Evolutionary conservation across 2,888 invertebrate genomes (phyloP), one percentile per base, ranked within the genome.

Genomic region (Eupithecia insigniata): DNA sequence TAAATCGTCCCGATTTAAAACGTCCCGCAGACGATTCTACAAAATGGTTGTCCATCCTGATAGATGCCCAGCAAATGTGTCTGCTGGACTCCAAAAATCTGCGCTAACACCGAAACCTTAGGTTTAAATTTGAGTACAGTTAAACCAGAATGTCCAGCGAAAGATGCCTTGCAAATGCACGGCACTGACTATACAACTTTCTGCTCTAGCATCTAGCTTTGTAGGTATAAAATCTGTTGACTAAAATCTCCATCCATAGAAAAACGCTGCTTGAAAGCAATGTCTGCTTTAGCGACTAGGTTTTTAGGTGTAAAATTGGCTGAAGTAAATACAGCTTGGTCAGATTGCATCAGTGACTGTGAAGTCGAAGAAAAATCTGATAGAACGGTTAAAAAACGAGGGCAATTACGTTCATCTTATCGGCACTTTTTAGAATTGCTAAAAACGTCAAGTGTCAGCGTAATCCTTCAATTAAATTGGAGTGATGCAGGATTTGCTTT

Each of bases 41-140:
- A 92, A 91, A 92, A 93, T 82, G 92, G 87, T 92, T 89, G 93
- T 92, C 93, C 92, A 86, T 89, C 85, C 90, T 91, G 92, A 94
- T 92, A 88, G 90, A 94, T 93, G 89, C 83, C 78, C 87, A 36
- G 14, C 14, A 16, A 64, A 64, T 64, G 22, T 7, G 3, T 36
- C 22, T 26, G n/a, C 16, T 22, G 6, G 12, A 39, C 7, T n/a
- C 12, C 34, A 36, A 64, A 34, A 34, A 1, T 64, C 64, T 22
- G 16, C 64, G 14, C 16, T 36, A 64, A 36, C 34, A 14, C 6
- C 64, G 26, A 34, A 32, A 36, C 36, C 12, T 39, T 14, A 36
- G 10, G 64, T 39, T 64, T 6, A 14, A 26, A 22, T 64, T 64
- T 36, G 16, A 16, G 7, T 60, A 36, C 8, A 64, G 36, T 12